Evolutionary conservation across 2,797 vertebrate species (phyloP), one percentile per base, ranked within the genome.

Genomic region (Enteromius viviparus): DNA sequence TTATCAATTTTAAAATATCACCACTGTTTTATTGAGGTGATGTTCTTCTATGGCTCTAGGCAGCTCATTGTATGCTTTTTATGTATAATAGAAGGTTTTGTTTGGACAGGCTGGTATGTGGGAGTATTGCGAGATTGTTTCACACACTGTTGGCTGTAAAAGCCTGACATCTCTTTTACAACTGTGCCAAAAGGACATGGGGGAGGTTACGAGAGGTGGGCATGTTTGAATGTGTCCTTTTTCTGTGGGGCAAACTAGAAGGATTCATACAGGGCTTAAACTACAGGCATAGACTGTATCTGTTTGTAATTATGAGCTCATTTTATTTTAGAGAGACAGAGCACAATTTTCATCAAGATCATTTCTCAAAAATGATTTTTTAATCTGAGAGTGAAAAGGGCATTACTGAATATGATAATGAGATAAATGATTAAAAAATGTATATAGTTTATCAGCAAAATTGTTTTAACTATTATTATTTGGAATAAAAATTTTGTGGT

Each of bases 41-140:
- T 71, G 47, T 9, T 51, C 40, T 40, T 76, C n/a, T 65, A 49
- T 0, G 23, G 34, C 71, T 72, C 40, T 23, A 23, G 32, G 53
- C 45, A 81, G 42, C 23, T 70, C 55, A 62, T 19, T 66, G 34
- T 69, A 32, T 40, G 51, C 23, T 70, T 45, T 62, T 14, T 12
- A 51, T 74, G 29, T 19, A 47, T 32, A 76, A 79, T 45, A 75
- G 64, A 40, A 70, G 42, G 71, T 53, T 74, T 47, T 80, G 70
- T 65, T 26, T 10, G 6, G 29, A 40, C 47, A 47, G 19, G 17
- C 49, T 78, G 51, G 40, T 69, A 83, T 40, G 66, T 53, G 71
- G 40, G 66, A 62, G 84, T 29, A 62, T 75, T 64, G 60, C 26
- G 69, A 69, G 66, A 60, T 12, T 23, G 55, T 81, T 29, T 84